Evolutionary conservation across 2,888 invertebrate genomes (phyloP), one percentile per base, ranked within the genome.

Genomic region (Drosophila suboccidentalis): DNA sequence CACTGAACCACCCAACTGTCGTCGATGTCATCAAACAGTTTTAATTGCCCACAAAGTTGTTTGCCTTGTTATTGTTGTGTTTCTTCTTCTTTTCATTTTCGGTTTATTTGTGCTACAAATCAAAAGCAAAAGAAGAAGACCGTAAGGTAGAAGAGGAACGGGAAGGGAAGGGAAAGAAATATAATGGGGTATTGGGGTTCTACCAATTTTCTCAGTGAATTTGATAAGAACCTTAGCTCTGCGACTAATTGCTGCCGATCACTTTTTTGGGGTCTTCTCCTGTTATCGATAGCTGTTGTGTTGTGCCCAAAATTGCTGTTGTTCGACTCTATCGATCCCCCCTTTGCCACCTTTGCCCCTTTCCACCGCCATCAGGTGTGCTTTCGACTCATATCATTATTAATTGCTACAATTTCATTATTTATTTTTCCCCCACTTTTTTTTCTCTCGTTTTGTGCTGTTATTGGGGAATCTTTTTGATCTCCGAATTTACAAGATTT

Each of bases 381-480:
- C 17, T 15, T 54, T 39, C n/a, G 22, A n/a, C 34, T 64, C 57
- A 53, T 54, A 78, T 80, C 85, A 75, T 85, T 80, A 85, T 85
- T 85, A 85, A 85, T 87, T 87, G 84, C 80, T 70, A 85, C 87
- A 85, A 80, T 87, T 85, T 79, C 87, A 85, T 84, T 87, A 83
- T 66, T 64, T 67, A 58, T 51, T 50, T 49, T 58, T 36, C 13
- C 19, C 22, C 53, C 29, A 43, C 13, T 58, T 65, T 49, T 67
- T 54, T n/a, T 49, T 10, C 29, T 19, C 13, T 50, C 36, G 34
- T 26, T 11, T 22, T 8, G 19, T 49, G 26, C 26, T 59, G 32
- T 41, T 61, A 50, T 62, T 50, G 57, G 71, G 15, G 69, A 78
- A 85, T 85, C 78, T 78, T 76, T 82, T 85, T 63, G 80, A 87